Conservation (phyloP, 2,797 vertebrate genomes). For the Mustela erminea region DNA sequence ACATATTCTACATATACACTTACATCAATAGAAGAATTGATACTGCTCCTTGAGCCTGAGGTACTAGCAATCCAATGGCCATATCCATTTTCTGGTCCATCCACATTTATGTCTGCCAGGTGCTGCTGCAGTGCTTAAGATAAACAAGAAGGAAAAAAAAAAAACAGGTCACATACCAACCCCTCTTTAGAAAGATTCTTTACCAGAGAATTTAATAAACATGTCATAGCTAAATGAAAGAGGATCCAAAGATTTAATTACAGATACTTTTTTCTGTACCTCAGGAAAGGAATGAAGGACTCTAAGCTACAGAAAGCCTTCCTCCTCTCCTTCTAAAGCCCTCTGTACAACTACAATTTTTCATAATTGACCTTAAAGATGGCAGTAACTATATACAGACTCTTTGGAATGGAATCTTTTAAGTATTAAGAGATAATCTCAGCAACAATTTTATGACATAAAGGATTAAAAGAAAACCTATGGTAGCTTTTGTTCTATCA, state of each 20-base stretch:
- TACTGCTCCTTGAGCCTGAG: constrained; percentile 95
- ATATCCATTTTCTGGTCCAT: constrained; percentile 97
- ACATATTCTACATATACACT: constrained; percentile 82
- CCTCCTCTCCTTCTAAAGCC: background rate
- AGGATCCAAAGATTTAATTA: background rate
- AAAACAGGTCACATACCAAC: background rate
- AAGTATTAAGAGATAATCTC: constrained; percentile 34
- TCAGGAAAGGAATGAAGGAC: background rate
- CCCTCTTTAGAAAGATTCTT: background rate
- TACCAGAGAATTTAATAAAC: constrained; percentile 41
- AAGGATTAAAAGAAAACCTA: constrained; percentile 36
- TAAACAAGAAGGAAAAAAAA: constrained; percentile 36
- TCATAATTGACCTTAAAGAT: background rate
- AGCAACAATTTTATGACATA: constrained; percentile 35
- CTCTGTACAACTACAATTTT: background rate
- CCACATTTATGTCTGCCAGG: constrained; percentile 98
- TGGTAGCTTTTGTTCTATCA: background rate
- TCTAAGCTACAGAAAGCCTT: background rate
- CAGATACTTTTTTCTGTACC: background rate
- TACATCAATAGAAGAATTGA: constrained; percentile 94
- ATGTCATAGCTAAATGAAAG: background rate
- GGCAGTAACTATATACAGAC: background rate
- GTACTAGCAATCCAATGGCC: constrained; percentile 99
- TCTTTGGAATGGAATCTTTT: background rate
- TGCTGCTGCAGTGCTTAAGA: constrained; percentile 96